Percentiles rank a stretch among this genome's conserved stretches.
phyloP scores from a whole-genome alignment of 2,797 vertebrate species.

The Scolopax bukidnonensis region DNA sequence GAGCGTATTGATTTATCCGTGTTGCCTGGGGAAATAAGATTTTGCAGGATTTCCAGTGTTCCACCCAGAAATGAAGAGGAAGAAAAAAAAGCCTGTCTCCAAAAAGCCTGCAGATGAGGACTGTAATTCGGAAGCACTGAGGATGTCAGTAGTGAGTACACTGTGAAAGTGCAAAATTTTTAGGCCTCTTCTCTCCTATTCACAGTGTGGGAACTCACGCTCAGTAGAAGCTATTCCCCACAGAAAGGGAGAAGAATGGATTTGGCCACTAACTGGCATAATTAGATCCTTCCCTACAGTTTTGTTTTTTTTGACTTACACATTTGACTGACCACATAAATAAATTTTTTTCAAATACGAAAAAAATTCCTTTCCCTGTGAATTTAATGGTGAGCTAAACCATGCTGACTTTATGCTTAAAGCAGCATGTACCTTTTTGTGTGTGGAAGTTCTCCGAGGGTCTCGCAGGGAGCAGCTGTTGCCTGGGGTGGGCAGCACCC shows the following conservation, averaged over 20 bases:
- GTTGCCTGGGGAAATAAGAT: background rate
- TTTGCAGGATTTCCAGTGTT: background rate
- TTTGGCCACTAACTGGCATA: conserved; percentile 11
- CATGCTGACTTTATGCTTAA: background rate
- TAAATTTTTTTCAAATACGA: conserved; percentile 18
- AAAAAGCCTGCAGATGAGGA: background rate
- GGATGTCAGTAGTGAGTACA: background rate
- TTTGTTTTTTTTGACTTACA: conserved; percentile 10
- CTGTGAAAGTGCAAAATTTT: conserved; percentile 33
- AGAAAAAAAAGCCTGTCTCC: background rate
- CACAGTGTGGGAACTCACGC: background rate
- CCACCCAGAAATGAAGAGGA: background rate
- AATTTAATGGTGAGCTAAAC: background rate
- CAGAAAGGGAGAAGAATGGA: conserved; percentile 15
- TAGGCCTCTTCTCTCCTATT: background rate
- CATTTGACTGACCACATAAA: conserved; percentile 37
- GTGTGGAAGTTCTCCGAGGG: background rate
- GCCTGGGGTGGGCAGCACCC: background rate
- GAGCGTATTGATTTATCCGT: background rate
- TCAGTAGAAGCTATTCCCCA: conserved; percentile 3
- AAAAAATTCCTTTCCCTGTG: background rate
- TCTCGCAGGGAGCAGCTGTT: background rate
- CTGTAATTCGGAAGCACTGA: background rate
- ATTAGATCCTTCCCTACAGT: conserved; percentile 41
- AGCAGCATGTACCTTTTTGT: background rate